Evolutionary conservation across 23 tunicate genomes (phyloP), one percentile per base, ranked within the genome.

Genomic region (Trididemnum miniatum): DNA sequence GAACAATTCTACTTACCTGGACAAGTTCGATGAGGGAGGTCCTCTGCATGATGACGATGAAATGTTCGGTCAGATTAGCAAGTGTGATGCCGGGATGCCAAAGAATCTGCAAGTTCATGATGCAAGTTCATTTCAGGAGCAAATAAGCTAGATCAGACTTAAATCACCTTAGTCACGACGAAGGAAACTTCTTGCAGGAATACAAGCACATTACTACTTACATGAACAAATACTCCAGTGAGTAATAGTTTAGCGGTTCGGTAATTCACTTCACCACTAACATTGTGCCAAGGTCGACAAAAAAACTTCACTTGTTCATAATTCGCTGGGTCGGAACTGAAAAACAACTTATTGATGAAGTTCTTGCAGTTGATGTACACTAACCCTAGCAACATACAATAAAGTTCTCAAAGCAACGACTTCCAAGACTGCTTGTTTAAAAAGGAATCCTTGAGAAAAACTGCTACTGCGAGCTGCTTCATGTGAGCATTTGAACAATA

Each of bases 231-330:
- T 1, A 88, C 79, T 20, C 93, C 85, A 31, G 71, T 64, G 7
- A 88, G 69, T 30, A 88, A 24, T 15, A 80, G 36, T 24, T 76
- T 76, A 37, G 93, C 87, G 20, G 59, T 82, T 20, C 67, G 32
- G 78, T 39, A 77, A 64, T 80, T 76, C 3, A 83, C 32, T 31
- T 88, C 93, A 0, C 87, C 93, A 52, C 83, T 39, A 33, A 82
- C 64, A 30, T 69, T 88, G 57, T 88, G 93, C 93, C 93, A 88
- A 34, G 93, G 93, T 18, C 93, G 82, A 82, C 93, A 88, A 26
- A 88, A 23, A 52, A 88, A 88, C 20, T 67, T 71, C 73, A 88
- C 83, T 51, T 35, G 77, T 0, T 83, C 80, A 34, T 82, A 88
- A 71, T 67, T 49, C 9, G 65, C 64, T 2, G 84, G 34, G 23